Conservation (phyloP, 2,797 vertebrate species). For the Pipistrellus nathusii region DNA sequence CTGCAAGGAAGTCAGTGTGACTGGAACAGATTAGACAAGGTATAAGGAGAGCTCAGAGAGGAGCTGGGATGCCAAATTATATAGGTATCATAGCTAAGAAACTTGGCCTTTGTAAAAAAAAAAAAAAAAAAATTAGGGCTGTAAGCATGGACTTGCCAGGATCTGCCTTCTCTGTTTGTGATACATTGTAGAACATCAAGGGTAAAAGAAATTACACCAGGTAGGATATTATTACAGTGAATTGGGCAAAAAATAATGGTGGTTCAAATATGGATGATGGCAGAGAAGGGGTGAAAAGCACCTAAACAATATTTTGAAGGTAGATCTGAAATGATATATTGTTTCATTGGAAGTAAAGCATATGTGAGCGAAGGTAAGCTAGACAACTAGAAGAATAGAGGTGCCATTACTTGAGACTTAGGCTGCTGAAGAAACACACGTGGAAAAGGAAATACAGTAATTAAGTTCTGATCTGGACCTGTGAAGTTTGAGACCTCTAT, state of each 20-base stretch:
- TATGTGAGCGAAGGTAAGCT: neutral
- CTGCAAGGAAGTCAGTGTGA: neutral
- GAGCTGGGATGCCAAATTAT: neutral
- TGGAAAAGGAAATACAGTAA: neutral
- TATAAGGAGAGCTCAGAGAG: neutral
- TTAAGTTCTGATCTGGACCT: neutral
- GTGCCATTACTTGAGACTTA: neutral
- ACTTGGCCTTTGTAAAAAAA: neutral
- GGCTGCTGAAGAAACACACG: neutral
- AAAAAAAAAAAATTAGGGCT: neutral
- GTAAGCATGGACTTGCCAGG: neutral
- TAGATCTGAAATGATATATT: neutral
- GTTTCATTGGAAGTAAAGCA: neutral
- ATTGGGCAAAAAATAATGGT: neutral
- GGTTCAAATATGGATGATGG: neutral
- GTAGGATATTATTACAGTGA: neutral
- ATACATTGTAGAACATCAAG: neutral
- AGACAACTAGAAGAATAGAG: neutral
- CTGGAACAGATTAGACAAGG: neutral
- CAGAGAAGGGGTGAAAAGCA: neutral
- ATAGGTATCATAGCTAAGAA: neutral
- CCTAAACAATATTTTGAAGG: conserved; percentile 15
- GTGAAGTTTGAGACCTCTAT: neutral
- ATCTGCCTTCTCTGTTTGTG: neutral
- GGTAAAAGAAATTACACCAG: neutral